Conservation (phyloP, 2,113 vertebrate species). For the Sterna hirundo region DNA sequence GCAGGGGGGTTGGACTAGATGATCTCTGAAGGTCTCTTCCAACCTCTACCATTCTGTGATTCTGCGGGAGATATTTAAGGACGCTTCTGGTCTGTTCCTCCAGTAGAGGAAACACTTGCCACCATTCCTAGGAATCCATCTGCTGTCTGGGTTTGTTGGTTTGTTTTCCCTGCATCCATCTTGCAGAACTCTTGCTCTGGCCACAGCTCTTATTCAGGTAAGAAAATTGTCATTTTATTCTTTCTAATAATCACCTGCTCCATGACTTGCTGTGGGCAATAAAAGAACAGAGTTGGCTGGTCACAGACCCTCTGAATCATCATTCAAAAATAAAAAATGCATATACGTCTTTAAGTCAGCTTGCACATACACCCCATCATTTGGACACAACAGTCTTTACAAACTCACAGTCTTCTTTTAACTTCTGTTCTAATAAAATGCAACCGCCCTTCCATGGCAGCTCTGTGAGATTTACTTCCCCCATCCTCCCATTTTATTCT, state of each 20-base stretch:
- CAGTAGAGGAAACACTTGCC: background rate
- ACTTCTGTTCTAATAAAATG: background rate
- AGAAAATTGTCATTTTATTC: background rate
- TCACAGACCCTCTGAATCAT: background rate
- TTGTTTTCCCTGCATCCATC: background rate
- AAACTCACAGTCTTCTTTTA: background rate
- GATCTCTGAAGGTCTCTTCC: no score
- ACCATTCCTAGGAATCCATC: background rate
- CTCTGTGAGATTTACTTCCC: background rate
- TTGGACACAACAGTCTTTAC: background rate
- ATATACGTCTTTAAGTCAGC: background rate
- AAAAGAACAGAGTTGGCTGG: background rate
- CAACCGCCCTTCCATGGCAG: background rate
- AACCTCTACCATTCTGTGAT: no score
- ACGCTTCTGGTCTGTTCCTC: background rate
- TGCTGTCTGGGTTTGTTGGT: background rate
- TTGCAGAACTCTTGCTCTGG: background rate
- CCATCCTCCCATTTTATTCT: background rate
- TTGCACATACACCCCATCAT: background rate
- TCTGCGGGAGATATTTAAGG: background rate
- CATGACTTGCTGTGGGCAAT: background rate
- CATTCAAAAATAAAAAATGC: background rate
- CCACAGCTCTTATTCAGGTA: background rate
- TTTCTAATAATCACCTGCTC: background rate
- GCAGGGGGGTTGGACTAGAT: no score